Evolutionary conservation across 1,140 invertebrate species (phyloP), one percentile per base, ranked within the genome.

Genomic region (Ceratosolen fusciceps): DNA sequence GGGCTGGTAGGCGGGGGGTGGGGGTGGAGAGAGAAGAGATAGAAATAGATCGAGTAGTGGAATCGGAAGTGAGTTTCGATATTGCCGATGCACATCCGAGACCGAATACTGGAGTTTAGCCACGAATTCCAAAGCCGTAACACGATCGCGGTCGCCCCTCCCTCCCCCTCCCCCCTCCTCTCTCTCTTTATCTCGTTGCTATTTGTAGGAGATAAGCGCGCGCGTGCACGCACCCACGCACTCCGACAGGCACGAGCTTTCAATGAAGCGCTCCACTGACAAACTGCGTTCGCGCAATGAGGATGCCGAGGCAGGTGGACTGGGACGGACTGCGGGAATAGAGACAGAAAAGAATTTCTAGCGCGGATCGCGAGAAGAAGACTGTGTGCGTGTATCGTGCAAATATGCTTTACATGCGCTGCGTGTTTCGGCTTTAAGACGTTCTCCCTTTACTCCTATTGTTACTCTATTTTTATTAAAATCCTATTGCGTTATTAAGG

Each of bases 51-150:
- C 2, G 31, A 65, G 60, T 37, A 21, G 26, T 16, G 70, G 54
- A 72, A 72, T 72, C 49, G 70, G 49, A 72, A 52, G 70, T 56
- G 70, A 72, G 31, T 74, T 60, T 74, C 72, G 34, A 74, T 74
- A 43, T 74, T 24, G 14, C 12, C 72, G n/a, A 74, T 60, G 34
- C 24, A 43, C 52, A 54, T 58, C 37, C 56, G 49, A 73, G 29
- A 39, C 21, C 29, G 71, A 16, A 58, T 56, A 43, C 31, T 14
- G 34, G 34, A 60, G 72, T 60, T 74, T 43, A 60, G 56, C 54
- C 34, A 56, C 56, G 72, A 74, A 74, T 43, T 21, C 56, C 72
- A 60, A 74, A 74, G 37, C 37, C n/a, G 37, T 12, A n/a, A 2
- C 19, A 37, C 14, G 58, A 60, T 10, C 26, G 8, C 58, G 7